These are phyloP conservation scores for Smutsia temminckii DNA, from an alignment of 2,797 vertebrate species.

Conservation along the genomic window DNA sequence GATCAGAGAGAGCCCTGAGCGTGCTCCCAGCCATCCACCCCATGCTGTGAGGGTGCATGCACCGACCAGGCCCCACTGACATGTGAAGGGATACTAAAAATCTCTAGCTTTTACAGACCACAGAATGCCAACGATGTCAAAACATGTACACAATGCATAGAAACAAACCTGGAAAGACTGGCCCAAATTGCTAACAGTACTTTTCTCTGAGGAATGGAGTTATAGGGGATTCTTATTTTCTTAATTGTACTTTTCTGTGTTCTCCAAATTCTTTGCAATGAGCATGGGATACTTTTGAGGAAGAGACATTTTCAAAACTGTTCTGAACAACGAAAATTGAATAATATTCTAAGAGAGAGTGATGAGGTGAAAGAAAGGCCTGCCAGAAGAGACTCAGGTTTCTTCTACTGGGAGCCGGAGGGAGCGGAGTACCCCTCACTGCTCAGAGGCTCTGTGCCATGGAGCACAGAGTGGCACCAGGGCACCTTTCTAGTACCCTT, in stretches of 20 bases:
- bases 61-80: neutral
- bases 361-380: neutral
- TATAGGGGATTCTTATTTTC: neutral
- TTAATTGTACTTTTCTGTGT: neutral
- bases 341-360: neutral
- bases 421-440: neutral
- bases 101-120: neutral
- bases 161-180: neutral
- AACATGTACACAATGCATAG: neutral
- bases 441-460: neutral
- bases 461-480: neutral
- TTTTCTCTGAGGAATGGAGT: neutral
- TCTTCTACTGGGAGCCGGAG: neutral
- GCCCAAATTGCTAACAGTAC: neutral
- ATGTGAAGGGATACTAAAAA: neutral
- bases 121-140: neutral
- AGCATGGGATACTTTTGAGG: neutral
- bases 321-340: neutral
- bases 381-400: neutral
- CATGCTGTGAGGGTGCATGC: rapidly evolving
- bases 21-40: neutral
- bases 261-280: neutral
- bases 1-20: rapidly evolving
- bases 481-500: neutral
- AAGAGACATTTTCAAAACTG: neutral